A percentile compares a stretch with the other conserved stretches of the same genome.
Conservation (phyloP, 2,113 vertebrate species). For the Ptychochromis oligacanthus region DNA sequence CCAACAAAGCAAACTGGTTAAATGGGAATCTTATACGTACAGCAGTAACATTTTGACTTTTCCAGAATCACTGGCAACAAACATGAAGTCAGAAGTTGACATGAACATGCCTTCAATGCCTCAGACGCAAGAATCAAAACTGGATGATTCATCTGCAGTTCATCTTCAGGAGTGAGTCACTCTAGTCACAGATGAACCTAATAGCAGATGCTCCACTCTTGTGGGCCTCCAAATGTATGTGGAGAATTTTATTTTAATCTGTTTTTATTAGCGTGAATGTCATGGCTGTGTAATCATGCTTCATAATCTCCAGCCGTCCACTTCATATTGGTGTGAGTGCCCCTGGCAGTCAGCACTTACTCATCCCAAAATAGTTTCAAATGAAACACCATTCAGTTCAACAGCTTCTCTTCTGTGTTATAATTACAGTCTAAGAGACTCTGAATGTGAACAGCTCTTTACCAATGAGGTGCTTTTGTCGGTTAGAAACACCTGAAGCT, state of each 20-base stretch:
- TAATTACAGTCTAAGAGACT: background rate
- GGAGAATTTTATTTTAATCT: slow-evolving; percentile 45
- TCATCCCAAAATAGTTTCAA: slow-evolving; percentile 48
- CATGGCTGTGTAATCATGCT: slow-evolving; percentile 54
- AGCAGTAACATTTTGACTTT: background rate
- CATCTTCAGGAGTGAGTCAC: slow-evolving; percentile 29
- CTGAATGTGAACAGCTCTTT: background rate
- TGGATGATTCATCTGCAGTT: slow-evolving; percentile 24
- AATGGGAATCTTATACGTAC: background rate
- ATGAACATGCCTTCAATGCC: background rate
- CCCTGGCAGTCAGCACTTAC: slow-evolving; percentile 24
- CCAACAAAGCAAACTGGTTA: background rate
- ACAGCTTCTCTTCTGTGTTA: background rate
- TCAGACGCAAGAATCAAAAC: background rate
- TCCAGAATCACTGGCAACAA: background rate
- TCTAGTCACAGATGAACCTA: slow-evolving; percentile 17
- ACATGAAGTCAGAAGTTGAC: background rate
- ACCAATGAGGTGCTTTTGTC: background rate
- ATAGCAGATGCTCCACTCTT: slow-evolving; percentile 32
- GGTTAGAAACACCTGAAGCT: background rate
- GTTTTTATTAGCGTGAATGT: slow-evolving; percentile 56
- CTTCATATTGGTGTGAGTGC: slow-evolving; percentile 42
- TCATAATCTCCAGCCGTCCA: slow-evolving; percentile 57
- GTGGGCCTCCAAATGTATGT: slow-evolving; percentile 20
- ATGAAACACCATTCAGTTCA: slow-evolving; percentile 15